Evolutionary conservation across 2,888 invertebrate species (phyloP).

Genomic region (Caenorhabditis doughertyi): DNA sequence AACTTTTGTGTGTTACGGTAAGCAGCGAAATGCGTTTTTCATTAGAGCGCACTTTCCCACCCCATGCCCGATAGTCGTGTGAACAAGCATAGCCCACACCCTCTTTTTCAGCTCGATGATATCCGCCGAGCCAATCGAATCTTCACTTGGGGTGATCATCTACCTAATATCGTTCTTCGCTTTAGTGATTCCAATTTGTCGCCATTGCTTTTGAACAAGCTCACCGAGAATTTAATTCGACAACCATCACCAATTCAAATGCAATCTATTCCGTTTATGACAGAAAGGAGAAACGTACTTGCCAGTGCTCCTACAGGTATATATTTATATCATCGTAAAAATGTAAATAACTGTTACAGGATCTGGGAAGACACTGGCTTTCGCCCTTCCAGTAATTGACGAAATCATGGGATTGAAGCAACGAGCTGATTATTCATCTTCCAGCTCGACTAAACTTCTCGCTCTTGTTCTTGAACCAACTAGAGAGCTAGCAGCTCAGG

Average conservation of each 20-base stretch:
- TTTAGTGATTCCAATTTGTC: constrained; percentile 71
- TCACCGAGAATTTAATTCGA: constrained; percentile 62
- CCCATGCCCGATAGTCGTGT: too few species aligned
- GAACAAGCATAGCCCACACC: too few species aligned
- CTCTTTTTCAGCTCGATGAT: constrained; percentile 47
- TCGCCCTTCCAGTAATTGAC: constrained; percentile 92
- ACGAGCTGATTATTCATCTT: constrained; percentile 81
- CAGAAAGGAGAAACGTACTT: constrained; percentile 88
- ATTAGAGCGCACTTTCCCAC: too few species aligned
- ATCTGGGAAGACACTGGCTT: constrained; percentile 97
- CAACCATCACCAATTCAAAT: constrained; percentile 93
- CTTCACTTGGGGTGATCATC: constrained; percentile 79
- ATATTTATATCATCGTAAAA: neutral
- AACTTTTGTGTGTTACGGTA: too few species aligned
- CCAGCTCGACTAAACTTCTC: constrained; percentile 83
- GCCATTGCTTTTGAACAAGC: constrained; percentile 48
- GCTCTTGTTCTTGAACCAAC: constrained; percentile 95
- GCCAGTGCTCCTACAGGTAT: constrained; percentile 94
- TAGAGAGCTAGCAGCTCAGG: constrained; percentile 93
- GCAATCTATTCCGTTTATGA: constrained; percentile 93
- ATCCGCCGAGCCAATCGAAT: constrained; percentile 74
- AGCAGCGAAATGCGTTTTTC: too few species aligned
- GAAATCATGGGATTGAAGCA: constrained; percentile 84
- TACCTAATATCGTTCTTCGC: constrained; percentile 78
- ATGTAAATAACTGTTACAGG: constrained; percentile 83